Evolutionary conservation across 1,140 invertebrate species (phyloP).

Genomic region (Carcinoscorpius rotundicauda): DNA sequence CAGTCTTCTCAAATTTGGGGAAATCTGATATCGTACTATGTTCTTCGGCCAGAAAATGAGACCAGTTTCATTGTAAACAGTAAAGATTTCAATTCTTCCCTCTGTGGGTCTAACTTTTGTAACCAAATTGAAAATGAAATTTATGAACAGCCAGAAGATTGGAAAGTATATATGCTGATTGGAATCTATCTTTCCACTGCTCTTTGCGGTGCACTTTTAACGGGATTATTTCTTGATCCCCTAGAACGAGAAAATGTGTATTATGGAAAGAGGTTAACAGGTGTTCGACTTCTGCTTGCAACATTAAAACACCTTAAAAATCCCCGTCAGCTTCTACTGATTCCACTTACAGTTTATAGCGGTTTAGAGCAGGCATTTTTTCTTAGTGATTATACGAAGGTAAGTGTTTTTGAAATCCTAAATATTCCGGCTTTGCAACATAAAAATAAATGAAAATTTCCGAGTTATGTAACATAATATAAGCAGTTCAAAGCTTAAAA

Average conservation of each 20-base stretch:
- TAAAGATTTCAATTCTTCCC: neutral
- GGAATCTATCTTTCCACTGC: constrained; percentile 80
- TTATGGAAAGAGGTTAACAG: neutral
- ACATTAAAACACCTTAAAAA: constrained; percentile 72
- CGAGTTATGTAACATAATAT: too few relatives aligned
- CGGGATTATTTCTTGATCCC: constrained; percentile 3
- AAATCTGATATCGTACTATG: constrained; percentile 70
- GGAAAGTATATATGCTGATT: constrained; percentile 72
- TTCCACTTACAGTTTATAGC: constrained; percentile 90
- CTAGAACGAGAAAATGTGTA: neutral
- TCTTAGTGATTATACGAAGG: constrained; percentile 8
- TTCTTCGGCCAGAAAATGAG: constrained; percentile 6
- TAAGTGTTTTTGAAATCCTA: neutral
- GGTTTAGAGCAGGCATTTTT: constrained; percentile 71
- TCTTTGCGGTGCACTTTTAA: constrained; percentile 35
- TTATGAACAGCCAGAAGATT: constrained; percentile 50
- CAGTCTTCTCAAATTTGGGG: constrained; percentile 91
- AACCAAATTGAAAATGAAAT: constrained; percentile 1
- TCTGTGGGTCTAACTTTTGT: constrained; percentile 7
- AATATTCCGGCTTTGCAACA: too few relatives aligned
- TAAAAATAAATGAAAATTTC: too few relatives aligned
- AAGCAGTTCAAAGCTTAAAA: too few relatives aligned
- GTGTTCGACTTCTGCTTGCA: constrained; percentile 43
- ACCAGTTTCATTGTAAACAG: neutral
- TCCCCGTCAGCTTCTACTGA: constrained; percentile 77